A percentile compares a stretch with the other conserved stretches of the same genome.
These are phyloP conservation scores for Megaptera novaeangliae DNA, from an alignment of 2,113 vertebrate genomes.

Conservation along the genomic window DNA sequence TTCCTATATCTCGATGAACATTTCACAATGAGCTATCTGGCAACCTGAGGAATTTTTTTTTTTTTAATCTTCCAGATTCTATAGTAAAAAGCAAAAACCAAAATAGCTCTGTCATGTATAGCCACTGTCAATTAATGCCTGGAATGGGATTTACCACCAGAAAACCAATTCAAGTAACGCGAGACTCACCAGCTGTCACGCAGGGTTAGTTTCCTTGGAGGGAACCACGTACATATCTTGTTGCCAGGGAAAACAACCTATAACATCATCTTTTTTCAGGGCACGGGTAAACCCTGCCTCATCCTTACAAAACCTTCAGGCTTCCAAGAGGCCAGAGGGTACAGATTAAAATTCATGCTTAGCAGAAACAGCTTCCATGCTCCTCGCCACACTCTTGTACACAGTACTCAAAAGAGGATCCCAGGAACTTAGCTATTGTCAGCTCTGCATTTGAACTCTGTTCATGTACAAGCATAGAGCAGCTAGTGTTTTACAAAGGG, in stretches of 20 bases:
- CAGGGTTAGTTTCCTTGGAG: slow-evolving; percentile 52
- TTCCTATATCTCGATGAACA: neutral
- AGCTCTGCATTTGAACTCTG: slow-evolving; percentile 39
- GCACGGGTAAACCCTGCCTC: slow-evolving; percentile 51
- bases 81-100: neutral
- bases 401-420: slow-evolving; percentile 60
- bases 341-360: slow-evolving; percentile 71
- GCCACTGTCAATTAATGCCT: slow-evolving; percentile 58
- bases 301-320: slow-evolving; percentile 58
- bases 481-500: slow-evolving; percentile 48
- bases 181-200: slow-evolving; percentile 50
- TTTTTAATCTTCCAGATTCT: slow-evolving; percentile 44
- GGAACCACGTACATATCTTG: slow-evolving; percentile 16
- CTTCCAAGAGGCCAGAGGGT: slow-evolving; percentile 58
- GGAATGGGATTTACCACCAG: slow-evolving; percentile 51
- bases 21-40: slow-evolving; percentile 55
- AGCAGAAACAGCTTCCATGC: slow-evolving; percentile 24
- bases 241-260: slow-evolving; percentile 61
- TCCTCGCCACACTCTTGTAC: neutral
- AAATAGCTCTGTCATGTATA: slow-evolving; percentile 40
- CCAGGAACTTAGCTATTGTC: slow-evolving; percentile 61
- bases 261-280: slow-evolving; percentile 40
- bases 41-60: slow-evolving; percentile 51
- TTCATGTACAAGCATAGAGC: slow-evolving; percentile 17
- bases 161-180: slow-evolving; percentile 51